Evolutionary conservation across 2,113 vertebrate genomes (phyloP).

Genomic region (Indicator indicator): DNA sequence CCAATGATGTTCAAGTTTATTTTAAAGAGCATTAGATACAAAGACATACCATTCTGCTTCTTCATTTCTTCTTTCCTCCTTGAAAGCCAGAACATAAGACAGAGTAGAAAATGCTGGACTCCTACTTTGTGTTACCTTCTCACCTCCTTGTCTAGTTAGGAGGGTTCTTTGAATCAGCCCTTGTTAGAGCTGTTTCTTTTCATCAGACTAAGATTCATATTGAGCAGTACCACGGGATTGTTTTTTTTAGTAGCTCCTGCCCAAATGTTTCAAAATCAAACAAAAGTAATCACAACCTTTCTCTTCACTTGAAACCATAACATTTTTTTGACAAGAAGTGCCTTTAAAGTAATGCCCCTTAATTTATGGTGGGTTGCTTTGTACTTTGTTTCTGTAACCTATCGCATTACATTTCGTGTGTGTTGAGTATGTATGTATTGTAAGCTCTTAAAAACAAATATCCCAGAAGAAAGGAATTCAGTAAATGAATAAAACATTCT

Average conservation of each 20-base stretch:
- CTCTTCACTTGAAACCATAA: conserved; percentile 38
- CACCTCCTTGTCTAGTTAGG: neutral
- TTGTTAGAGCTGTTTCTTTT: neutral
- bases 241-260: neutral
- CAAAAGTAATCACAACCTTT: neutral
- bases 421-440: neutral
- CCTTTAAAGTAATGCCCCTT: conserved; percentile 9
- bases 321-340: conserved; percentile 44
- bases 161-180: neutral
- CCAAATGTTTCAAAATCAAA: neutral
- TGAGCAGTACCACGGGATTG: neutral
- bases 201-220: neutral
- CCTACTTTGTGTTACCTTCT: neutral
- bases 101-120: neutral
- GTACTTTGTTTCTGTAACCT: conserved; percentile 46
- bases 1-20: neutral
- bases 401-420: conserved; percentile 27
- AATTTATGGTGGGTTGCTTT: neutral
- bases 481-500: conserved; percentile 45
- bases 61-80: neutral
- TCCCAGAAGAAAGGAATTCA: conserved; percentile 37
- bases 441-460: conserved; percentile 43
- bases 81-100: neutral
- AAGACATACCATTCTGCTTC: neutral
- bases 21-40: neutral